Evolutionary conservation across 2,113 vertebrate species (phyloP).

Genomic region (Lipophrys pholis): DNA sequence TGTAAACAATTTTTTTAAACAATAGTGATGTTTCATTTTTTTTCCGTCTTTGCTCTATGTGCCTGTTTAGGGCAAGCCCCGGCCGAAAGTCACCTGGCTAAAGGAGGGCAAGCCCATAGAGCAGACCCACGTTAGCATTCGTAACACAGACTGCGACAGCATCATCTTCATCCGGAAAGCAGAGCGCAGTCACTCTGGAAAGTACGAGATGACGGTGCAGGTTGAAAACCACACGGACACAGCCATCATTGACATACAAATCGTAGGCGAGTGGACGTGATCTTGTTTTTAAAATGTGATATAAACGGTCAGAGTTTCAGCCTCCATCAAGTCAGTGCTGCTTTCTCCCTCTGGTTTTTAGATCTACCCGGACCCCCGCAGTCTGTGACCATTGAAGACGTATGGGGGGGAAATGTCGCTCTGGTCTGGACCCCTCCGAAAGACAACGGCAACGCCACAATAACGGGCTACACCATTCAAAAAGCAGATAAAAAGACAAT

Average conservation of each 20-base stretch:
- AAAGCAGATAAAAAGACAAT: slow-evolving; percentile 99
- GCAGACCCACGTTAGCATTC: slow-evolving; percentile 92
- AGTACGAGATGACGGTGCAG: slow-evolving; percentile 92
- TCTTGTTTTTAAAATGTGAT: not conserved
- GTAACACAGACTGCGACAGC: slow-evolving; percentile 94
- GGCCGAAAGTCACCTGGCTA: slow-evolving; percentile 92
- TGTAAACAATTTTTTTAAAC: too few relatives aligned
- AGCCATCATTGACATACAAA: slow-evolving; percentile 92
- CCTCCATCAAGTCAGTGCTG: not conserved
- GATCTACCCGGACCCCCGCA: slow-evolving; percentile 94
- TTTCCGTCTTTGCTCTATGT: not conserved
- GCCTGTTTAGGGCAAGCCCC: slow-evolving; percentile 89
- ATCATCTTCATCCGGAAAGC: slow-evolving; percentile 98
- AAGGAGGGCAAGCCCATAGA: slow-evolving; percentile 91
- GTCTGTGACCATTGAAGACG: slow-evolving; percentile 90
- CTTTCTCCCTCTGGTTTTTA: slow-evolving; percentile 55
- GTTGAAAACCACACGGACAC: slow-evolving; percentile 92
- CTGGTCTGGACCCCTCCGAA: slow-evolving; percentile 93
- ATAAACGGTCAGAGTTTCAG: not conserved
- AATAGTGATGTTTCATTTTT: too few relatives aligned
- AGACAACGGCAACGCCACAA: slow-evolving; percentile 93
- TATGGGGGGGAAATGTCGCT: slow-evolving; percentile 96
- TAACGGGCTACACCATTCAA: slow-evolving; percentile 97
- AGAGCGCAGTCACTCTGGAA: slow-evolving; percentile 93
- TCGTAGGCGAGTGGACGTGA: slow-evolving; percentile 87